These are phyloP conservation scores for Calameuta filiformis DNA, from an alignment of 2,888 invertebrate genomes.

Conservation along the genomic window DNA sequence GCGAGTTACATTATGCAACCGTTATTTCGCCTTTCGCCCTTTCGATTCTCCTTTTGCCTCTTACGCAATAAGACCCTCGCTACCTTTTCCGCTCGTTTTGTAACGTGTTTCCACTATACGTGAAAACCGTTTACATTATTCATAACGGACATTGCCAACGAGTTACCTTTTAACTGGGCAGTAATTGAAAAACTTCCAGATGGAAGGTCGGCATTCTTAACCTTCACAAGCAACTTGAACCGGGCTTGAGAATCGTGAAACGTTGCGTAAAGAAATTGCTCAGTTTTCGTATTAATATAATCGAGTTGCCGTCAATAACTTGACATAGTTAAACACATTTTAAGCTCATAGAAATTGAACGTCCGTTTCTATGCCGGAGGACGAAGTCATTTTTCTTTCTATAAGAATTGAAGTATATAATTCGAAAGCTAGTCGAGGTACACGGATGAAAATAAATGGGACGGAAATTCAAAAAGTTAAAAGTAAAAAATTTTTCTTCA, in stretches of 20 bases:
- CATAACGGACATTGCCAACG: not conserved
- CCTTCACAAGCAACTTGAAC: not conserved
- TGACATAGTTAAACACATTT: not conserved
- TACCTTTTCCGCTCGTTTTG: not conserved
- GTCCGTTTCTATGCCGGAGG: no score
- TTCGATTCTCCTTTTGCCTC: not conserved
- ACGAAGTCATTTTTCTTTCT: not conserved
- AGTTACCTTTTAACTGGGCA: not conserved
- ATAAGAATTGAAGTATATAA: not conserved
- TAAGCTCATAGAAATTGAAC: no score
- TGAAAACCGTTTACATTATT: not conserved
- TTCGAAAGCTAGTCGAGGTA: no score
- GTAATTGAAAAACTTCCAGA: not conserved
- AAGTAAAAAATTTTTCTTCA: not conserved
- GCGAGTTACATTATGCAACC: not conserved
- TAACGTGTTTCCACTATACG: not conserved
- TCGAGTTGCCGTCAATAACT: not conserved
- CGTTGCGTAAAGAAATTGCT: not conserved
- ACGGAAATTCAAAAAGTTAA: not conserved
- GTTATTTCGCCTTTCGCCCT: not conserved
- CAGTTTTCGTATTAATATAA: not conserved
- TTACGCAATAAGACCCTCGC: not conserved
- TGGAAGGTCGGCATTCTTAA: not conserved
- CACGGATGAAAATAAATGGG: not conserved
- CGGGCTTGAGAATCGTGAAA: not conserved